phyloP scores from a whole-genome alignment of 2,888 invertebrate species.

The Malthinus seriepunctatus region DNA sequence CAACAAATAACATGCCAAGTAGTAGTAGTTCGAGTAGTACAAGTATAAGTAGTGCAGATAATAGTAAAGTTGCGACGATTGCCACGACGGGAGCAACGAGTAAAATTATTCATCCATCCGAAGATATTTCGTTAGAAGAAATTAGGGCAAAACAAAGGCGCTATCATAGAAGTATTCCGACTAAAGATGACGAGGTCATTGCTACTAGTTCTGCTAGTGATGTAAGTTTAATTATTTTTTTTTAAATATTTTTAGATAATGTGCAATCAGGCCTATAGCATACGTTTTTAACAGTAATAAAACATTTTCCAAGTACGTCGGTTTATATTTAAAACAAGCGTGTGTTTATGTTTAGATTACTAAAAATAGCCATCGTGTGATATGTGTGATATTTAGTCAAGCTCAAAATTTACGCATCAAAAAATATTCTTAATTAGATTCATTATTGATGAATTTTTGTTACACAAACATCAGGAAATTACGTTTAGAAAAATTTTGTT shows the following conservation, averaged over 20 bases:
- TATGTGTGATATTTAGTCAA: no score
- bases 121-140: constrained; percentile 90
- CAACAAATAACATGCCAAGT: constrained; percentile 57
- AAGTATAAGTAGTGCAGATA: constrained; percentile 29
- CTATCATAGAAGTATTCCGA: constrained; percentile 56
- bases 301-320: no score
- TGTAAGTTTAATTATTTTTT: constrained; percentile 37
- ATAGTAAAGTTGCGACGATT: constrained; percentile 60
- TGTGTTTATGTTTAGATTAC: no score
- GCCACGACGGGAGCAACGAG: constrained; percentile 83
- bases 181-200: constrained; percentile 47
- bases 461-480: no score
- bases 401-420: no score
- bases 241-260: not conserved
- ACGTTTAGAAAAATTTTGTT: no score
- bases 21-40: constrained; percentile 31
- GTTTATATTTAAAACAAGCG: no score
- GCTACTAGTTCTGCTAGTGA: constrained; percentile 47
- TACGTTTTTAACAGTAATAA: no score
- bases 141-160: constrained; percentile 71
- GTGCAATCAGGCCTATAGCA: no score
- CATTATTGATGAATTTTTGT: no score
- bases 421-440: no score
- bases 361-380: no score
- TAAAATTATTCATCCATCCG: constrained; percentile 91